phyloP scores from a whole-genome alignment of 2,113 vertebrate species.

The Brachypodius melanocephalos region DNA sequence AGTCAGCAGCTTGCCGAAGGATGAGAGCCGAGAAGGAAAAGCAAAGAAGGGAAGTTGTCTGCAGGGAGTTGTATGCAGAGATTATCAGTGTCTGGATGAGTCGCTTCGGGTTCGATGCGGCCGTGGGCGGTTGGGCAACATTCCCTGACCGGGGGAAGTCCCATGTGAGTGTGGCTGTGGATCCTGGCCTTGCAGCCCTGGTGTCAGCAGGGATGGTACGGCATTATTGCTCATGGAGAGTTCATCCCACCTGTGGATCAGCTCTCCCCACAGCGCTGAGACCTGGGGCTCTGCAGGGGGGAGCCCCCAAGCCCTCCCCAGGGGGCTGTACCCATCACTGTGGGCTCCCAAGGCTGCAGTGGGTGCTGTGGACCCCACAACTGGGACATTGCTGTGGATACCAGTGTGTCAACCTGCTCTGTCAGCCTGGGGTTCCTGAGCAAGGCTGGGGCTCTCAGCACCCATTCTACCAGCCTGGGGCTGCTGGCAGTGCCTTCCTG shows the following conservation, averaged over 20 bases:
- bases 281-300: fast-evolving
- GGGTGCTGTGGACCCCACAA: not conserved
- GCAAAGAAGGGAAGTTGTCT: not conserved
- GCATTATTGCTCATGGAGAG: fast-evolving
- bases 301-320: too few relatives aligned
- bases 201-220: not conserved
- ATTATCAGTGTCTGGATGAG: not conserved
- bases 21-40: not conserved
- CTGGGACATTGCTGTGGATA: not conserved
- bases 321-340: not conserved
- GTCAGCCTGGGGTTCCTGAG: not conserved
- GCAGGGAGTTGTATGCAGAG: not conserved
- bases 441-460: not conserved
- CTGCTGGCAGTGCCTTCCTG: not conserved
- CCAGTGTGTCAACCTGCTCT: fast-evolving
- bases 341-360: not conserved
- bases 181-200: not conserved
- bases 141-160: fast-evolving
- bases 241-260: not conserved
- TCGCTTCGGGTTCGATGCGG: not conserved
- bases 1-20: not conserved
- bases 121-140: not conserved
- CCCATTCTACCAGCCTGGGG: not conserved
- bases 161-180: fast-evolving
- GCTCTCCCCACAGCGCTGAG: not conserved